phyloP scores from a whole-genome alignment of 2,797 vertebrate genomes.

The Chiloscyllium punctatum region DNA sequence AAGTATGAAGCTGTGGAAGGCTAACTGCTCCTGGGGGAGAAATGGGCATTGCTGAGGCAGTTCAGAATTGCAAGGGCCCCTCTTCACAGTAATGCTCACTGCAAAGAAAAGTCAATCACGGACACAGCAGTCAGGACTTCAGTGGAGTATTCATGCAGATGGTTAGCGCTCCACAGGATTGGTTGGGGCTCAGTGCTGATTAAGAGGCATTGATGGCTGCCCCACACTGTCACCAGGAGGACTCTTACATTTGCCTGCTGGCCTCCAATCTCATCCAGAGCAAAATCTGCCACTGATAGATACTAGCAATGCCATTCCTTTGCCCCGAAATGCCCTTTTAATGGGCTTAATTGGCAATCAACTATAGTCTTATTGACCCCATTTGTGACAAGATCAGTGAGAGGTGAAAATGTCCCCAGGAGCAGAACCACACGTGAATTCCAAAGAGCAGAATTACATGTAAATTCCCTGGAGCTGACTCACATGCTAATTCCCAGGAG shows the following conservation, averaged over 20 bases:
- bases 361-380: not conserved
- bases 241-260: not conserved
- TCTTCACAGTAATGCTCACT: too few relatives aligned
- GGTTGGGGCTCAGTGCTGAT: not conserved
- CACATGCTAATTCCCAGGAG: too few relatives aligned
- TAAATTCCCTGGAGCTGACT: not conserved
- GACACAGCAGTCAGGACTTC: too few relatives aligned
- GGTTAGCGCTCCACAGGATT: too few relatives aligned
- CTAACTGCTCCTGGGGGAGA: too few relatives aligned
- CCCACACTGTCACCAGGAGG: not conserved
- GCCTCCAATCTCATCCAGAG: not conserved
- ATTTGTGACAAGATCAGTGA: not conserved
- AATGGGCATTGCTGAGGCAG: too few relatives aligned
- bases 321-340: not conserved
- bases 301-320: not conserved
- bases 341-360: not conserved
- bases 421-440: too few relatives aligned
- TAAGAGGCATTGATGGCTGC: not conserved
- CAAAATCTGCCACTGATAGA: not conserved
- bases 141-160: too few relatives aligned
- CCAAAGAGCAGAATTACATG: not conserved
- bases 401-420: not conserved
- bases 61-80: too few relatives aligned
- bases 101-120: too few relatives aligned
- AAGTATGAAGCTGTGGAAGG: too few relatives aligned